phyloP scores from a whole-genome alignment of 1,140 invertebrate genomes.

The Ips nitidus region DNA sequence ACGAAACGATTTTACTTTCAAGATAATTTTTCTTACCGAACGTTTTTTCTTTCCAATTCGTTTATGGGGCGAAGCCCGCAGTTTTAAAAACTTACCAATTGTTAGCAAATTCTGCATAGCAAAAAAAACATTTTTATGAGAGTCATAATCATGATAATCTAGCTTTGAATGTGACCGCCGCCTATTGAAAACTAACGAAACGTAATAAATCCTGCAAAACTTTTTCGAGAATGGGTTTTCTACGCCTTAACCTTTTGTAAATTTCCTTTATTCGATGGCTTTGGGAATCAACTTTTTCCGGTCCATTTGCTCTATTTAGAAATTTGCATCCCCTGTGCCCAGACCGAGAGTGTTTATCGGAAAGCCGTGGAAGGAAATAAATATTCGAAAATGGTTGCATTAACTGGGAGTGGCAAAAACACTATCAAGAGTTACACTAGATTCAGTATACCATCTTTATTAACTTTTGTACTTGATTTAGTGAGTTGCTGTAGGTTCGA shows the following conservation, averaged over 20 bases:
- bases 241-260: constrained; percentile 6
- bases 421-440: too few species aligned
- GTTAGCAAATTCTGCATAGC: too few species aligned
- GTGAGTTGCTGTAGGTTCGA: too few species aligned
- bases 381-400: too few species aligned
- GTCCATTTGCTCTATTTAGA: constrained; percentile 14
- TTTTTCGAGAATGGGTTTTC: background rate
- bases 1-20: background rate
- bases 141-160: constrained; percentile 10
- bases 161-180: background rate
- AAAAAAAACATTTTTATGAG: background rate
- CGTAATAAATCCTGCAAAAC: constrained; percentile 11
- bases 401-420: too few species aligned
- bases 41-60: background rate
- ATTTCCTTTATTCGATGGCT: constrained; percentile 19
- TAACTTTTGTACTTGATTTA: too few species aligned
- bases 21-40: background rate
- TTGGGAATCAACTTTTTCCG: constrained; percentile 18
- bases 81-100: too few species aligned
- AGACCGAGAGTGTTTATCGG: too few species aligned
- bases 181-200: constrained; percentile 3
- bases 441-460: too few species aligned
- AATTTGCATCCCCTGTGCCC: constrained; percentile 4
- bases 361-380: too few species aligned
- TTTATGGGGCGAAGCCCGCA: background rate